These are phyloP conservation scores for Pachyseris speciosa DNA, from an alignment of 64 coral and sea anemone genomes.

Conservation along the genomic window DNA sequence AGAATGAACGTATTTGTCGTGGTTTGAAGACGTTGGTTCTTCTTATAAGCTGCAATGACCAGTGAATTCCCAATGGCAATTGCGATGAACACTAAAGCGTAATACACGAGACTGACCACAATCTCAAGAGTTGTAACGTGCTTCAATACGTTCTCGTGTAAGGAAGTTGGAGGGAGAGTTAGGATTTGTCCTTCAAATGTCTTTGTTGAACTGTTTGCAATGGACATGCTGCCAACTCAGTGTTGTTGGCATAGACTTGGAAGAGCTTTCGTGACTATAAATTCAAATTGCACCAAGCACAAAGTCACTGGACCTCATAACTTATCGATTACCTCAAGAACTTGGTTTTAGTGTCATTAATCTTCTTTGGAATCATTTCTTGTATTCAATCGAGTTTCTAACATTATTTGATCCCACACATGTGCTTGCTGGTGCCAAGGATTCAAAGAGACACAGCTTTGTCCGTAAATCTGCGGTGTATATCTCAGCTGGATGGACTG, in stretches of 20 bases:
- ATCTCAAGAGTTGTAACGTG: constrained; percentile 15
- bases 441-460: no score
- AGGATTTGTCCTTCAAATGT: not conserved
- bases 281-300: not conserved
- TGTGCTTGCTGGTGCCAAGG: not conserved
- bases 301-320: not conserved
- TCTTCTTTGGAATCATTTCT: not conserved
- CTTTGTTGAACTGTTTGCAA: not conserved
- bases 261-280: not conserved
- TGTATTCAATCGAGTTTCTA: not conserved
- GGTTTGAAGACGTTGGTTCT: constrained; percentile 73
- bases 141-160: not conserved
- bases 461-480: not conserved
- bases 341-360: no score
- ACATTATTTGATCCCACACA: no score
- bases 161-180: not conserved
- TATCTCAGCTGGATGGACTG: not conserved
- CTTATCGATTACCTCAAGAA: not conserved
- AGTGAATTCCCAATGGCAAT: constrained; percentile 76
- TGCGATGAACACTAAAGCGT: not conserved
- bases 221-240: not conserved
- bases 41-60: constrained; percentile 62
- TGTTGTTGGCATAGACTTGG: not conserved
- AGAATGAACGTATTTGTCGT: constrained; percentile 80
- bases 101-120: constrained; percentile 17